These are phyloP conservation scores for Rhizoglyphus robini DNA, from an alignment of 1,140 invertebrate species.

Conservation along the genomic window DNA sequence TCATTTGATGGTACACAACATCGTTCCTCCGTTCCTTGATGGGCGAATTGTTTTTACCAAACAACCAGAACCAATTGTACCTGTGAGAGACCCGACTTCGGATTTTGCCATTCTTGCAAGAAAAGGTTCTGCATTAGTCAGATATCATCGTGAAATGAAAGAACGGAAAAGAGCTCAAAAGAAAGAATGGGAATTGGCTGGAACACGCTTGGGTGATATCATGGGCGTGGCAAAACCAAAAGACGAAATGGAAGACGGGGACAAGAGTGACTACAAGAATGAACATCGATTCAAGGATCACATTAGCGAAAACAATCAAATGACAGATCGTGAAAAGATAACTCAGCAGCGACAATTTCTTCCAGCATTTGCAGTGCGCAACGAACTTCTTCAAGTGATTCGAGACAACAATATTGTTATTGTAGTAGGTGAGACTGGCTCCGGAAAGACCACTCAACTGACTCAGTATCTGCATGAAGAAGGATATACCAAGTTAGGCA, in stretches of 20 bases:
- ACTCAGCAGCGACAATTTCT: conserved; percentile 76
- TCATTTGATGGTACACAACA: conserved; percentile 92
- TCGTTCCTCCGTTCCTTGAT: conserved; percentile 96
- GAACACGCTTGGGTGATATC: conserved; percentile 90
- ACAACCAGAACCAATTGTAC: conserved; percentile 90
- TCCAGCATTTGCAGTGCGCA: conserved; percentile 87
- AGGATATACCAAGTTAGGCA: conserved; percentile 79
- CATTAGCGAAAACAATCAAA: conserved; percentile 48
- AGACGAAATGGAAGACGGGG: conserved; percentile 51
- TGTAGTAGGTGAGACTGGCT: conserved; percentile 96
- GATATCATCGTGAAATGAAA: conserved; percentile 83
- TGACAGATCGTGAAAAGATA: conserved; percentile 54
- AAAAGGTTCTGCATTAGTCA: conserved; percentile 79
- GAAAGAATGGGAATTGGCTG: conserved; percentile 97
- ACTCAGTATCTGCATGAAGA: conserved; percentile 95
- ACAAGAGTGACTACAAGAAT: conserved; percentile 53
- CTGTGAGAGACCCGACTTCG: conserved; percentile 80
- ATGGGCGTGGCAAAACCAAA: conserved; percentile 75
- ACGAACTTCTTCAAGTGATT: conserved; percentile 82
- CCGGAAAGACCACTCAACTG: conserved; percentile 97
- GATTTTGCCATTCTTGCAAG: conserved; percentile 93
- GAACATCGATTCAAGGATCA: conserved; percentile 95
- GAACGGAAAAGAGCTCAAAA: conserved; percentile 89
- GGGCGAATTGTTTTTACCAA: conserved; percentile 98
- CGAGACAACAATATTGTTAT: conserved; percentile 89